phyloP scores from a whole-genome alignment of 53 echinoderm and acorn worm species.

The Glandiceps talaboti region DNA sequence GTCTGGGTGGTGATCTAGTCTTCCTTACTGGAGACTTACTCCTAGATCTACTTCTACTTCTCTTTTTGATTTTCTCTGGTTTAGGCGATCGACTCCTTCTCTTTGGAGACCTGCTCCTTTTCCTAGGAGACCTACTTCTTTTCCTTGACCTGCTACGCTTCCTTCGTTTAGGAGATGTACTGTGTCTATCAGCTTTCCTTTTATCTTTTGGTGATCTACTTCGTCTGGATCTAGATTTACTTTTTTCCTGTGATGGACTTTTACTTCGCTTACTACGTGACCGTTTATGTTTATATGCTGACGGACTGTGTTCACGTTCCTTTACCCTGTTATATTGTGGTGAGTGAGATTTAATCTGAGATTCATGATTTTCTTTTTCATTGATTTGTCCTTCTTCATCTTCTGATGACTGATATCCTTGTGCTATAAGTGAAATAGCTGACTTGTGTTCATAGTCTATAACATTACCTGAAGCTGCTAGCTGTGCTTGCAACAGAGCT shows the following conservation, averaged over 20 bases:
- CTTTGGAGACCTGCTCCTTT: conserved; percentile 7
- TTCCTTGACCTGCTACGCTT: not conserved
- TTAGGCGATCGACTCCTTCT: conserved; percentile 11
- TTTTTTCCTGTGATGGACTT: not conserved
- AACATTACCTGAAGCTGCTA: conserved; percentile 41
- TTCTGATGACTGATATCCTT: conserved; percentile 30
- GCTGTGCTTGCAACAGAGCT: conserved; percentile 62
- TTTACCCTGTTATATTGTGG: not conserved
- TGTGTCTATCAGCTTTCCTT: not conserved
- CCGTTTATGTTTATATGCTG: not conserved
- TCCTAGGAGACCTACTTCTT: conserved; percentile 2
- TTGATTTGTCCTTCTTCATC: conserved; percentile 33
- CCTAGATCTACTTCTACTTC: not conserved
- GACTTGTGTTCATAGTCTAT: conserved; percentile 33
- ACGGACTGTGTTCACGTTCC: not conserved
- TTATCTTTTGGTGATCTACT: not conserved
- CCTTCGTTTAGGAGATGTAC: not conserved
- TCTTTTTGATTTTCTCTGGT: not conserved
- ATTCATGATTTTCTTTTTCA: not conserved
- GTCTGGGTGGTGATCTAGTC: conserved; percentile 9
- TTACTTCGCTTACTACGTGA: not conserved
- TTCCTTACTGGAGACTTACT: conserved; percentile 21
- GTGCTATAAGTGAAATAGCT: conserved; percentile 47
- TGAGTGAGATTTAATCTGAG: not conserved
- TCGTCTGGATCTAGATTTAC: not conserved